phyloP scores from a whole-genome alignment of 1,140 invertebrate genomes.

The Zaprionus davidi region DNA sequence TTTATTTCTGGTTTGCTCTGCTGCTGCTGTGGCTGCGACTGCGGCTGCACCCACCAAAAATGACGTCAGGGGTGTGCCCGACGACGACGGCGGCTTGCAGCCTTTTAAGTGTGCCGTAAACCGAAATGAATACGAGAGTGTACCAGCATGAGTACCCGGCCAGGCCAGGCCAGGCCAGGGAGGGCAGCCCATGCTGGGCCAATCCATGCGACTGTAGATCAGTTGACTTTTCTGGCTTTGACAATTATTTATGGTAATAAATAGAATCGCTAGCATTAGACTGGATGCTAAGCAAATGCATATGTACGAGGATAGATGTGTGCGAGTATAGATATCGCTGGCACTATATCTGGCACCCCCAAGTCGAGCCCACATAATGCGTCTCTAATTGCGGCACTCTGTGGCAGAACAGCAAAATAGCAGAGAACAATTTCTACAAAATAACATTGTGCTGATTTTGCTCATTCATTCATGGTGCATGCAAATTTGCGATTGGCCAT shows the following conservation, averaged over 20 bases:
- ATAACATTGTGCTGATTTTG: constrained; percentile 48
- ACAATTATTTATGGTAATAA: constrained; percentile 83
- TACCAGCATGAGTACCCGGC: constrained; percentile 24
- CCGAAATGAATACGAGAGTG: constrained; percentile 70
- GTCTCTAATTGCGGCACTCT: constrained; percentile 65
- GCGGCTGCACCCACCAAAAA: constrained; percentile 72
- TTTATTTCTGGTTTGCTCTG: constrained; percentile 16
- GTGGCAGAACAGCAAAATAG: neutral
- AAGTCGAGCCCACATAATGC: constrained; percentile 59
- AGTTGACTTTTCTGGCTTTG: constrained; percentile 77
- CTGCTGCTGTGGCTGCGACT: constrained; percentile 24
- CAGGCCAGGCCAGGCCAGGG: constrained; percentile 44
- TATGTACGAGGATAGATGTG: neutral
- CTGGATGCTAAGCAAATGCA: constrained; percentile 10
- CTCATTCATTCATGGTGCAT: constrained; percentile 29
- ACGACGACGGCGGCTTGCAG: constrained; percentile 56
- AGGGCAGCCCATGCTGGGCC: constrained; percentile 54
- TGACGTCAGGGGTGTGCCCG: constrained; percentile 77
- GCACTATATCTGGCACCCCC: constrained; percentile 48
- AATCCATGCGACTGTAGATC: constrained; percentile 62
- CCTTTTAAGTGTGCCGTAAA: constrained; percentile 77
- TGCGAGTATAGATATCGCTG: constrained; percentile 26
- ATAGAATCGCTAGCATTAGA: constrained; percentile 66
- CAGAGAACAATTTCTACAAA: constrained; percentile 57
- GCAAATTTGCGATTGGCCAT: constrained; percentile 55